Evolutionary conservation across 2,888 invertebrate genomes (phyloP), one percentile per base, ranked within the genome.

Genomic region (Drosophila falleni): DNA sequence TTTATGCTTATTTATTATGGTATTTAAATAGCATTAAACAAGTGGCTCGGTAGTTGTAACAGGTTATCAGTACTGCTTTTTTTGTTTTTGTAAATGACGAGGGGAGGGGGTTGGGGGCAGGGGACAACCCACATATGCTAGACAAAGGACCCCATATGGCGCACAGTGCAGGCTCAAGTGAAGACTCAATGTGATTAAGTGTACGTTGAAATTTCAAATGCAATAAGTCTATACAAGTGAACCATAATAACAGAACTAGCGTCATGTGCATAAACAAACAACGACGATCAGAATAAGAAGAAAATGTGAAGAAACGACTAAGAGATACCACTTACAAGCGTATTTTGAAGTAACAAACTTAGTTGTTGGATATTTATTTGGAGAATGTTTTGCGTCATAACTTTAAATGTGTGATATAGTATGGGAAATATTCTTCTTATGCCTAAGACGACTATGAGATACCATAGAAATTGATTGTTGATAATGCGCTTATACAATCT

Each of bases 131-230:
- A 67, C 54, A 66, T 54, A 50, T 55, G 62, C 61, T 19, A n/a
- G 16, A 5, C 49, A 58, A 51, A 41, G 74, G 87, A 87, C 84
- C 84, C 84, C 84, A 86, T 86, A 84, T 84, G 83, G 84, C 63
- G 85, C 61, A 62, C 67, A 74, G 73, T 56, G 15, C 9, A 9
- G 56, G 60, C 62, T 62, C 67, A 70, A 78, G 74, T 72, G 72
- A 69, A 55, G 54, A 41, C 46, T 56, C 65, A 47, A 69, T 72
- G 62, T 78, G 63, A 80, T 76, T 76, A 80, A 78, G 76, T 84
- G 71, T 64, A 79, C 55, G 72, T 58, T 74, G 71, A 81, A 77
- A 68, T 80, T 80, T 77, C 70, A 83, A 83, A 84, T 75, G 68
- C 64, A 76, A 61, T 61, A 41, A 31, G 33, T 31, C 47, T 29